Evolutionary conservation across 2,113 vertebrate genomes (phyloP), one percentile per base, ranked within the genome.

Genomic region (Odocoileus virginianus): DNA sequence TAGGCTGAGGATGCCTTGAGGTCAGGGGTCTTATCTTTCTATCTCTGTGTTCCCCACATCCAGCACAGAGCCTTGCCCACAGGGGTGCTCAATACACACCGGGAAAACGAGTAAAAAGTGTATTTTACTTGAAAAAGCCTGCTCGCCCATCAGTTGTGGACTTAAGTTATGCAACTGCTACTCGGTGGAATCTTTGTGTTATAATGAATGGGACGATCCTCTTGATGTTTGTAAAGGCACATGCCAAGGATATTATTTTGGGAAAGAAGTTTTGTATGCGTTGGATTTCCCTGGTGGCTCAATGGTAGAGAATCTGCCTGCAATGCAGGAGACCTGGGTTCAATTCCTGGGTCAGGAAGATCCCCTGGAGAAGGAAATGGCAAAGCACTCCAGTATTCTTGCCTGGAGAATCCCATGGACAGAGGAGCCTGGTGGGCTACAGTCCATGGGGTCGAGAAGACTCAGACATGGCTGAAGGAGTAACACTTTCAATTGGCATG

Each of bases 1-100:
- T 13, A 57, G 52, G 19, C 30, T 45, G 74, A 84, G 9, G 19
- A 45, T 7, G 27, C 27, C 36, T 81, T 30, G 17, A 78, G 23
- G 76, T n/a, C 17, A 12, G 23, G 50, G 28, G 12, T 52, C 43
- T 60, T 15, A 13, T 55, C 25, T 16, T 52, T n/a, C 13, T 5
- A 3, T 40, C 36, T 89, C 57, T 25, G 47, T 47, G 21, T 14
- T 30, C 43, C 30, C 28, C 45, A 7, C 0, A 12, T 58, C 52
- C 3, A 0, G 13, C 28, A 27, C 43, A 36, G 30, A 67, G 21
- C 67, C 25, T 43, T 36, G 47, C 21, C 15, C 50, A 25, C n/a
- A 45, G 6, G 13, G 5, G 27, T 19, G 25, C 5, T 33, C 60
- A 14, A 1, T 1, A 58, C 16, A 28, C 3, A 16, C 12, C 55